Evolutionary conservation across 2,888 invertebrate species (phyloP).

Genomic region (Drosophila maculinotata): DNA sequence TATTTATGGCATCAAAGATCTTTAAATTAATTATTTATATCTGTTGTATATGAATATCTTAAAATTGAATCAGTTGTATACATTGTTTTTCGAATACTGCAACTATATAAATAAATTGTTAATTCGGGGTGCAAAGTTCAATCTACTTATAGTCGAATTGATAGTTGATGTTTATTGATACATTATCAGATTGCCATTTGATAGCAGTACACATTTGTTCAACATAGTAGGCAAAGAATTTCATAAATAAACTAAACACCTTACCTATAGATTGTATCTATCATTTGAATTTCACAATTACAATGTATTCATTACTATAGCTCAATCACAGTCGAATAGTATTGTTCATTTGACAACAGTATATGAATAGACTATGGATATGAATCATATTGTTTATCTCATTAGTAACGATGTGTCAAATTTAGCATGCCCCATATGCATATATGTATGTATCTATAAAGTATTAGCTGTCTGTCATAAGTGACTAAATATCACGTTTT

Average conservation of each 20-base stretch:
- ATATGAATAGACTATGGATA: conserved; percentile 16
- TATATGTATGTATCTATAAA: conserved; percentile 11
- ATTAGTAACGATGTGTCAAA: conserved; percentile 74
- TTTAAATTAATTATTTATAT: conserved; percentile 11
- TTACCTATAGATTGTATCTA: conserved; percentile 12
- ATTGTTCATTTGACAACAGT: conserved; percentile 17
- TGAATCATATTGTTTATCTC: conserved; percentile 73
- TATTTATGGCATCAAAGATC: conserved; percentile 11
- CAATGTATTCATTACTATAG: conserved; percentile 15
- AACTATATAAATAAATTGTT: background rate
- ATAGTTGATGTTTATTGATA: conserved; percentile 32
- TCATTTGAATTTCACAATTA: conserved; percentile 33
- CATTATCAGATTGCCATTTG: conserved; percentile 33
- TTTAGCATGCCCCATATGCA: conserved; percentile 48
- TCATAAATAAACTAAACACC: conserved; percentile 33
- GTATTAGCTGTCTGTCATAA: conserved; percentile 22
- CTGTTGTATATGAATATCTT: background rate
- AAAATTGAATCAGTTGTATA: background rate
- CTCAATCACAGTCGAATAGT: conserved; percentile 41
- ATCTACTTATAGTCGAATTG: conserved; percentile 15
- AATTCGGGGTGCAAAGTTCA: conserved; percentile 29
- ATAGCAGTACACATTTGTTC: conserved; percentile 10
- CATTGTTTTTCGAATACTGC: background rate
- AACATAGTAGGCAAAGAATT: conserved; percentile 23
- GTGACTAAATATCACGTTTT: conserved; percentile 49